phyloP scores from a whole-genome alignment of 2,113 vertebrate genomes.

The human region GRCh38 chr3:197699001-197699500 shows the following conservation, averaged over 20 bases:
- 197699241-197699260: conserved; percentile 71
- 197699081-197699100: conserved; percentile 60
- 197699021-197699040: background rate
- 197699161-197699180: conserved; percentile 75
- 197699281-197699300: conserved; percentile 67
- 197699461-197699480: conserved; percentile 33
- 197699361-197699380: background rate
- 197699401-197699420: background rate
- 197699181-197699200: conserved; percentile 98
- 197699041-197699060: background rate
- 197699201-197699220: conserved; percentile 99
- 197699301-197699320: conserved; percentile 62
- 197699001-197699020: background rate
- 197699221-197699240: conserved; percentile 89
- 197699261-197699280: conserved; percentile 74
- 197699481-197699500: conserved; percentile 21
- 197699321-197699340: conserved; percentile 15
- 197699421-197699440: background rate
- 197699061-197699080: background rate
- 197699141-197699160: conserved; percentile 53
- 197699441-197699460: conserved; percentile 45
- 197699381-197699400: background rate
- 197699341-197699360: background rate
- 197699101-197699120: conserved; percentile 80
- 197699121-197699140: conserved; percentile 71